These are phyloP conservation scores for Dicranocentrus wangi DNA, from an alignment of 2,888 invertebrate species.

Conservation along the genomic window DNA sequence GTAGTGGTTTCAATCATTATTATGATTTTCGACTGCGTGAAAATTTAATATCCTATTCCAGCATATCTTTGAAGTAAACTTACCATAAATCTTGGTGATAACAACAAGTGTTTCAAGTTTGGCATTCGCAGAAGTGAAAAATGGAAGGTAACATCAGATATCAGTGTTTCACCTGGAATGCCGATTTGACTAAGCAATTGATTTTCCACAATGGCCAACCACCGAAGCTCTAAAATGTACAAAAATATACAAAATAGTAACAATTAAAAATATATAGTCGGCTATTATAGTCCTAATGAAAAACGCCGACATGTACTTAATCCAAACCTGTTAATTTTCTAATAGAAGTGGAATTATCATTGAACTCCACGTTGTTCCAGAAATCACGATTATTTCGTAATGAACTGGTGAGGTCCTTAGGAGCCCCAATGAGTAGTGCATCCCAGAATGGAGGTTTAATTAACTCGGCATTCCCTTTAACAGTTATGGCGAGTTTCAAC, in stretches of 20 bases:
- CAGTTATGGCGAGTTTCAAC: slow-evolving; percentile 14
- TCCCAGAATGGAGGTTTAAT: slow-evolving; percentile 15
- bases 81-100: slow-evolving; percentile 28
- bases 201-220: slow-evolving; percentile 27
- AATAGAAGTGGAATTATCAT: slow-evolving; percentile 36
- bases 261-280: neutral
- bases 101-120: slow-evolving; percentile 21
- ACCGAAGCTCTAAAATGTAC: slow-evolving; percentile 10
- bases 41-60: neutral
- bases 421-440: slow-evolving; percentile 24
- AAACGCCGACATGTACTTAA: neutral
- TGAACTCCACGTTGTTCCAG: slow-evolving; percentile 27
- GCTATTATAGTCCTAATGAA: neutral
- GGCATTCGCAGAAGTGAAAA: slow-evolving; percentile 26
- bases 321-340: slow-evolving; percentile 30
- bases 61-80: neutral
- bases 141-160: slow-evolving; percentile 34
- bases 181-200: neutral
- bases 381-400: slow-evolving; percentile 24
- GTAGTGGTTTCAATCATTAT: neutral
- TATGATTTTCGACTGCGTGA: neutral
- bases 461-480: slow-evolving; percentile 16
- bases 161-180: neutral
- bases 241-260: neutral
- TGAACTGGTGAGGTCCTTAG: slow-evolving; percentile 9